Conservation (phyloP, 2,797 vertebrate genomes). For the Myripristis jacobus region DNA sequence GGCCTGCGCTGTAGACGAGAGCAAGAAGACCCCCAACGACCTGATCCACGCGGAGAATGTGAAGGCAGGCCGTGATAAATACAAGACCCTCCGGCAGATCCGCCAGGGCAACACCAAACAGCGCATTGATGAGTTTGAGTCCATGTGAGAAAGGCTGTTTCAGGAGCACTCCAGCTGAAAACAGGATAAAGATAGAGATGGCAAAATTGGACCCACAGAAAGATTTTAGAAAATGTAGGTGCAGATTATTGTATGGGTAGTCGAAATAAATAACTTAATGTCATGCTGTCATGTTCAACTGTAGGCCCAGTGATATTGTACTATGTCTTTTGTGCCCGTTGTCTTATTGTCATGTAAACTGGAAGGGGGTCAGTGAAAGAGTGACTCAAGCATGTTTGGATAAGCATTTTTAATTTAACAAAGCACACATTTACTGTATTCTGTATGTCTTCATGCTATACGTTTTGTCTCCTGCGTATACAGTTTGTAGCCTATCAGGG, state of each 20-base stretch:
- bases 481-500: too few relatives aligned
- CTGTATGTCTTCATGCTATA: background rate
- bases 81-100: constrained; percentile 97
- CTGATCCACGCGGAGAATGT: constrained; percentile 97
- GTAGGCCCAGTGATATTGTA: background rate
- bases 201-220: constrained; percentile 13
- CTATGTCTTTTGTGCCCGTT: constrained; percentile 13
- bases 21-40: constrained; percentile 94
- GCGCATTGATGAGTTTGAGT: constrained; percentile 97
- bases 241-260: constrained; percentile 27
- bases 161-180: constrained; percentile 28
- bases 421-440: background rate
- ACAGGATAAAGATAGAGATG: constrained; percentile 4
- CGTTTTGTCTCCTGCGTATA: too few relatives aligned
- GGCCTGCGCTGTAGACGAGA: constrained; percentile 92
- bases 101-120: constrained; percentile 99
- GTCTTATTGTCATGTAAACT: constrained; percentile 27
- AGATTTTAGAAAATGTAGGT: constrained; percentile 36
- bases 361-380: constrained; percentile 18
- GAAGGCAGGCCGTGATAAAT: constrained; percentile 96
- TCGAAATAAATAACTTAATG: constrained; percentile 9
- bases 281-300: too few relatives aligned
- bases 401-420: constrained; percentile 15
- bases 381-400: constrained; percentile 2
- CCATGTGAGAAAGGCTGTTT: constrained; percentile 87